phyloP scores from a whole-genome alignment of 30 jellyfish, hydroid and myxozoan genomes.

The Turritopsis dohrnii region DNA sequence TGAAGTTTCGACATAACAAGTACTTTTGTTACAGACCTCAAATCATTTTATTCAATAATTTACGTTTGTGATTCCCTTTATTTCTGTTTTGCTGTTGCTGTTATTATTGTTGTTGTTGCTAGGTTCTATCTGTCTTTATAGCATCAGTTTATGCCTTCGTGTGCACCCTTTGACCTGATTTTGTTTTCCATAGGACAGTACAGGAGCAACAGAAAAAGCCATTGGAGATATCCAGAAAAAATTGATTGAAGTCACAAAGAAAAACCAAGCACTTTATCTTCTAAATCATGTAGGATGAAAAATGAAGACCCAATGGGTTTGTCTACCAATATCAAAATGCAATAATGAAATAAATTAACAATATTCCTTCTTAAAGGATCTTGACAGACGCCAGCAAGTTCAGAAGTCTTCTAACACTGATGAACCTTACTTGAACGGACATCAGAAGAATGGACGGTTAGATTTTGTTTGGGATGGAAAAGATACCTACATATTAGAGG shows the following conservation, averaged over 20 bases:
- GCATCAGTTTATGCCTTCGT: too few relatives aligned
- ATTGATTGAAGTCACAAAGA: constrained; percentile 60
- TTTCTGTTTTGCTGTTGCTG: too few relatives aligned
- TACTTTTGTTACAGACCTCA: too few relatives aligned
- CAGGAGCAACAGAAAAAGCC: not conserved
- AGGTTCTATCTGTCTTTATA: too few relatives aligned
- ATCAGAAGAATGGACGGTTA: not conserved
- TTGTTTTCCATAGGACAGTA: not conserved
- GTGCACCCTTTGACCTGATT: too few relatives aligned
- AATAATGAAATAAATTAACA: not conserved
- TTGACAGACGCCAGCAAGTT: not conserved
- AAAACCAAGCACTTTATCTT: constrained; percentile 51
- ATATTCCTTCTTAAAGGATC: not conserved
- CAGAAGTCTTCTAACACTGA: not conserved
- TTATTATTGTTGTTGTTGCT: too few relatives aligned
- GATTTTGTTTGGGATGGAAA: constrained; percentile 11
- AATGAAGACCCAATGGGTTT: too few relatives aligned
- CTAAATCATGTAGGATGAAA: constrained; percentile 40
- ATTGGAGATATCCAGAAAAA: constrained; percentile 65
- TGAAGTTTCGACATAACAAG: too few relatives aligned
- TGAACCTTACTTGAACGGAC: not conserved
- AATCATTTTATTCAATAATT: too few relatives aligned
- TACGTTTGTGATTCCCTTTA: too few relatives aligned
- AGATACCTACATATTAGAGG: constrained; percentile 19
- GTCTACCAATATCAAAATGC: too few relatives aligned